Base-by-base conservation (phyloP, 2,113 vertebrate genomes). In the Laterallus jamaicensis region DNA sequence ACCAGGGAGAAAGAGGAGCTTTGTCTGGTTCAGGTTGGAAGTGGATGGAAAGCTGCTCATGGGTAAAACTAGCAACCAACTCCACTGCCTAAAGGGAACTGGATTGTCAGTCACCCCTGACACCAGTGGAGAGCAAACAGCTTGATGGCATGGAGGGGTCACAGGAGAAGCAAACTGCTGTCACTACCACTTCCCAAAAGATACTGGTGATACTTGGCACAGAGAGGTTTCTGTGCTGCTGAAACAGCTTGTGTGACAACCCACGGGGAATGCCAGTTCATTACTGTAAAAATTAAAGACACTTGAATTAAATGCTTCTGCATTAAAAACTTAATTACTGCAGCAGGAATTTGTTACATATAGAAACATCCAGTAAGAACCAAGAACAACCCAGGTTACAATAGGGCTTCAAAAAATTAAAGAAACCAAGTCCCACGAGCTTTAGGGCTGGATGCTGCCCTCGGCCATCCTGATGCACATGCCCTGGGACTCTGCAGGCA, bases 211-310 rank as follows among this genome's bases (percentile, higher is more conserved):
- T 58, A 22, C 11, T 71, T 95, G 62, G 44, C 59, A 90, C 2
- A 0, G 58, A 69, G 58, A 69, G 20, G 69, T 17, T 50, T 76
- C 78, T 68, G 39, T 63, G 58, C 44, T n/a, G 66, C 84, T 85
- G 87, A 68, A 94, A 73, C 81, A 84, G 80, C 86, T 62, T 78
- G 64, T 18, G 66, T 49, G 89, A 58, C 58, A 86, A 76, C 21
- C 81, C 50, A 0, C 5, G 16, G 91, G 89, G 70, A 87, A 91
- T 76, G 56, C 35, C 64, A 58, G 69, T 62, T 91, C 66, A 59
- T 95, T 84, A 87, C 44, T 15, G 22, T 32, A 56, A 93, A 93
- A 93, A 93, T 82, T 59, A 59, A 59, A 94, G 87, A 75, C 35
- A 64, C 32, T 92, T 63, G 60, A 69, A 47, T 84, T 89, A 68